Evolutionary conservation across 2,797 vertebrate genomes (phyloP).

Genomic region (Sciurus carolinensis): DNA sequence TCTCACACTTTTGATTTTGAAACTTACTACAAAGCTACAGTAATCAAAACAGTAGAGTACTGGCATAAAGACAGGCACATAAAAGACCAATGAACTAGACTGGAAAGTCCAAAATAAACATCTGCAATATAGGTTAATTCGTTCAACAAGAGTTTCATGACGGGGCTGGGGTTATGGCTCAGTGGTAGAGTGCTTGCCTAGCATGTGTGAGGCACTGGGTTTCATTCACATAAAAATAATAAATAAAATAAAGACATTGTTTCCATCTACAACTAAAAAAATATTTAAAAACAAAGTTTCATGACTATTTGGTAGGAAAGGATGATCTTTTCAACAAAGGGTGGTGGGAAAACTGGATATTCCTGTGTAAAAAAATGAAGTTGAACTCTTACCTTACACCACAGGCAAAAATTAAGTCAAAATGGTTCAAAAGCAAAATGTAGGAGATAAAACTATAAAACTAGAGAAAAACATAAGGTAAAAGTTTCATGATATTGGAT

Average conservation of each 20-base stretch:
- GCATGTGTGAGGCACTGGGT: too few species aligned
- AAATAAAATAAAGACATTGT: too few species aligned
- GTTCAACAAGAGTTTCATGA: not conserved
- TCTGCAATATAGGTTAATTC: not conserved
- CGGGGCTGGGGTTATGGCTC: too few species aligned
- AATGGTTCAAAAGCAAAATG: not conserved
- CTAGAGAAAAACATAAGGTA: not conserved
- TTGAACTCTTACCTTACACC: not conserved
- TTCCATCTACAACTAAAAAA: too few species aligned
- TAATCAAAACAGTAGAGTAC: not conserved
- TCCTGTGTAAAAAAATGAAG: not conserved
- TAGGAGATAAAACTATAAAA: constrained; percentile 4
- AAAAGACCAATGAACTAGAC: not conserved
- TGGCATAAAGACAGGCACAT: not conserved
- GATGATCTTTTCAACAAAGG: not conserved
- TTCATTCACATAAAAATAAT: too few species aligned
- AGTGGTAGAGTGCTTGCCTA: too few species aligned
- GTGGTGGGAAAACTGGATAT: not conserved
- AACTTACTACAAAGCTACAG: not conserved
- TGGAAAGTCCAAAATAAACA: not conserved
- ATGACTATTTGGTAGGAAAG: not conserved
- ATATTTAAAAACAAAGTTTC: not conserved
- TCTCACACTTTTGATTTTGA: not conserved
- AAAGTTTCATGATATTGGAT: not conserved
- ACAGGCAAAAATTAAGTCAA: not conserved